Evolutionary conservation across 2,888 invertebrate species (phyloP).

Genomic region (Drosophila nr. medialis): DNA sequence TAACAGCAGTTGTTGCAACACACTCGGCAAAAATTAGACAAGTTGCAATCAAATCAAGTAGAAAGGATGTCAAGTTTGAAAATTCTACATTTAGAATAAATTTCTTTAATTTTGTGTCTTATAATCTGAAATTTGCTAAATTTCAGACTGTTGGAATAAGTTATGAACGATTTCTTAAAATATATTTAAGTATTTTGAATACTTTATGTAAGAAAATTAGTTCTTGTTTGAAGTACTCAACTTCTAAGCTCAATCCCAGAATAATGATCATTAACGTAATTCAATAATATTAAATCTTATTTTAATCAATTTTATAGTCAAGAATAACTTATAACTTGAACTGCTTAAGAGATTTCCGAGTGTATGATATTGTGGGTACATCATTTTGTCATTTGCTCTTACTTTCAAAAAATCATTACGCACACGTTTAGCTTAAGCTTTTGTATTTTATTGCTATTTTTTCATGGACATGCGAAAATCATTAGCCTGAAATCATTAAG

Average conservation of each 20-base stretch:
- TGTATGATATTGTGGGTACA: conserved; percentile 35
- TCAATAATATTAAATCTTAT: not conserved
- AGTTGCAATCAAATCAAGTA: not conserved
- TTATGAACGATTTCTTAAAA: not conserved
- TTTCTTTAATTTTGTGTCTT: too few relatives aligned
- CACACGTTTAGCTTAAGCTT: conserved; percentile 11
- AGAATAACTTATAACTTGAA: not conserved
- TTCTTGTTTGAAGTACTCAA: not conserved
- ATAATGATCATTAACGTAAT: not conserved
- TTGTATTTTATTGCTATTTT: conserved; percentile 62
- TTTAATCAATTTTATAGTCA: not conserved
- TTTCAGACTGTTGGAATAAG: not conserved
- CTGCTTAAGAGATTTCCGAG: too few relatives aligned
- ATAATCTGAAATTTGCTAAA: not conserved
- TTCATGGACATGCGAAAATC: conserved; percentile 67
- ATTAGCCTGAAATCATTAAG: conserved; percentile 70
- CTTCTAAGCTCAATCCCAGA: not conserved
- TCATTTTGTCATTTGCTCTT: conserved; percentile 56
- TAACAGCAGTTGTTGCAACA: conserved; percentile 47
- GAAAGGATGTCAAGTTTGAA: not conserved
- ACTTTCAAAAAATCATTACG: conserved; percentile 64
- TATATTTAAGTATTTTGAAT: not conserved
- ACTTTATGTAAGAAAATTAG: not conserved
- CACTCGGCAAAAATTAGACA: not conserved
- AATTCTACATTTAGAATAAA: not conserved